Conservation (phyloP, 2,888 invertebrate genomes). For the Nomada ruficornis region DNA sequence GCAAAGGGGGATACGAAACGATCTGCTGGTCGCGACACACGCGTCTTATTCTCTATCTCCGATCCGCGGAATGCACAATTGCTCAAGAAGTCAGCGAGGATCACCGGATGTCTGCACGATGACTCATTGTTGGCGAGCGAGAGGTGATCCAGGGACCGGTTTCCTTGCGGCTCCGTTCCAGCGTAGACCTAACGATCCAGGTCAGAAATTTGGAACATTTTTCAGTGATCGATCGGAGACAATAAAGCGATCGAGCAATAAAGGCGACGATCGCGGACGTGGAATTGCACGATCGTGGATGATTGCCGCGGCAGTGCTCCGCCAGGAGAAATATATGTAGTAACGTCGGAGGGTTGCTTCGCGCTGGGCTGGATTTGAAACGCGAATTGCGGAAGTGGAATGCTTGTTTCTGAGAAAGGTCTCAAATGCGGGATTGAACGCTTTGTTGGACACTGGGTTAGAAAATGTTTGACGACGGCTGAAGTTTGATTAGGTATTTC, state of each 20-base stretch:
- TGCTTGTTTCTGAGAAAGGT: no score
- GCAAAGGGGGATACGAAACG: conserved; percentile 21
- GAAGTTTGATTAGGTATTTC: not conserved
- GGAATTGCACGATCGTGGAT: conserved; percentile 20
- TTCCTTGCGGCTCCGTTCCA: conserved; percentile 59
- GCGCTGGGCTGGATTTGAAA: not conserved
- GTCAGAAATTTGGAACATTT: conserved; percentile 56
- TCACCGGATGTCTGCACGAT: conserved; percentile 68
- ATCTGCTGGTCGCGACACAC: conserved; percentile 29
- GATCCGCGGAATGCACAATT: conserved; percentile 56
- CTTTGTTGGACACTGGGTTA: not conserved
- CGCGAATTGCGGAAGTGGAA: no score
- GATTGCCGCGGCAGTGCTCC: not conserved
- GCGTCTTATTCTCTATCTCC: conserved; percentile 34
- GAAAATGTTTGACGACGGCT: no score
- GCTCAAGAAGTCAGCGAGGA: conserved; percentile 61
- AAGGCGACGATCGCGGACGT: not conserved
- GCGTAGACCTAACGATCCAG: conserved; percentile 51
- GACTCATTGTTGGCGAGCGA: conserved; percentile 78
- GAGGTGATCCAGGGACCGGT: conserved; percentile 75
- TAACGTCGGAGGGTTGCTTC: not conserved
- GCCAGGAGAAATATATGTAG: not conserved
- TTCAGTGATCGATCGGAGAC: conserved; percentile 26
- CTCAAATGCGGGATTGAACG: not conserved
- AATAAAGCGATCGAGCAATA: conserved; percentile 15